Evolutionary conservation across 2,888 invertebrate species (phyloP), one percentile per base, ranked within the genome.

Genomic region (Brenthis ino): DNA sequence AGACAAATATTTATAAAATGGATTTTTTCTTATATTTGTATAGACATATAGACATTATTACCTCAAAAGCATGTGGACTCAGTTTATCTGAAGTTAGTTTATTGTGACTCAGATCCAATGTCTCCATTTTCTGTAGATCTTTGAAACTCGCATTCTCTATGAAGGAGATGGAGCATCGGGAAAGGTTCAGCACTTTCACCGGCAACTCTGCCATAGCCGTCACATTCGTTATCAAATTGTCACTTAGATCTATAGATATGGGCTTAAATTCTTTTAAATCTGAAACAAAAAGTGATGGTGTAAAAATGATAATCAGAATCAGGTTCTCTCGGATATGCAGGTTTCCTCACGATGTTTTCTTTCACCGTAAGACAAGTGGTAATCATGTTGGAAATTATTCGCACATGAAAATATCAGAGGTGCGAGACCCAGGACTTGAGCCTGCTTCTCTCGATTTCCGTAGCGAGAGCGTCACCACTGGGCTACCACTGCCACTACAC

Each of bases 31-130:
- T 20, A 20, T 20, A 20, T 20, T 20, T 20, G 20, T 43, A 43
- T 43, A 43, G 37, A 37, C 6, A 37, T 43, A 43, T 43, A 43
- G 37, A 37, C 6, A 37, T 37, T 8, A 43, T 14, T 86, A 96
- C 97, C 93, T 95, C 93, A 80, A 97, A 97, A 12, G 94, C 93
- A 67, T 95, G 91, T 0, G 96, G 96, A 70, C 85, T 86, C 3
- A 97, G 82, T 0, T 85, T 86, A 1, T 94, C 94, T 0, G 94
- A 85, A 0, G 94, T 94, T 28, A 97, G 85, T 57, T 94, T 89
- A 76, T 97, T 97, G 71, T 95, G 83, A 68, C 96, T 96, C 72
- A 97, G 85, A 82, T 96, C 95, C 57, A 97, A 79, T 2, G 93
- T 93, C 0, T 88, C 88, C 82, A 97, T 90, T 57, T 94, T 89